phyloP scores from a whole-genome alignment of 2,113 vertebrate species.

The Amazona guildingii region DNA sequence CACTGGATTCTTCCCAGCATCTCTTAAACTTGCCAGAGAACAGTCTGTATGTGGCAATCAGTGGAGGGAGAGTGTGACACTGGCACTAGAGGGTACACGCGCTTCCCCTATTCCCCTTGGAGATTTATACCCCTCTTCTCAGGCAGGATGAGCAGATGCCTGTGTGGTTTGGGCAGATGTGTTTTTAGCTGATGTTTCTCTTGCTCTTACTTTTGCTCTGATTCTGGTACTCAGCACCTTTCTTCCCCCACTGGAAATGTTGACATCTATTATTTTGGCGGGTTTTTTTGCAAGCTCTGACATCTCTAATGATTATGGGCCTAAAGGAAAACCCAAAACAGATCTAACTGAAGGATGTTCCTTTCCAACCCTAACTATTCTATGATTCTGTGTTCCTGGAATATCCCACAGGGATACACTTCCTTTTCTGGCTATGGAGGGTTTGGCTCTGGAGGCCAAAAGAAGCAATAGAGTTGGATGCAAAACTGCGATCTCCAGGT shows the following conservation, averaged over 20 bases:
- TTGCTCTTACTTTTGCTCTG: background rate
- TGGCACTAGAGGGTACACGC: rapidly evolving
- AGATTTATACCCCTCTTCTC: background rate
- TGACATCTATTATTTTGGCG: background rate
- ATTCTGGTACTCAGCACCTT: background rate
- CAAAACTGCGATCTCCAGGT: background rate
- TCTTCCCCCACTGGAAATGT: background rate
- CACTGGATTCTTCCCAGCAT: background rate
- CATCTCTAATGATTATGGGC: background rate
- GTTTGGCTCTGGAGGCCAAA: background rate
- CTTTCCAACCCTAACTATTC: background rate
- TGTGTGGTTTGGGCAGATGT: background rate
- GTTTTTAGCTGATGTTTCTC: background rate
- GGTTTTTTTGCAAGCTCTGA: background rate
- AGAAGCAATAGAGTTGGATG: constrained; percentile 2
- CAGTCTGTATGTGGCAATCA: background rate
- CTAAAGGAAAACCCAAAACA: background rate
- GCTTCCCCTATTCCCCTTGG: background rate
- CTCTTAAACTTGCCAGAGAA: background rate
- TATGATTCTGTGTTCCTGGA: background rate
- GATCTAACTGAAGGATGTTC: background rate
- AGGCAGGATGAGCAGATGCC: background rate
- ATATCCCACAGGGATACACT: background rate
- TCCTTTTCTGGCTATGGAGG: constrained; percentile 13
- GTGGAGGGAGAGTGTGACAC: background rate